A percentile compares a stretch with the other conserved stretches of the same genome.
These are phyloP conservation scores for Eristalinus sepulchralis DNA, from an alignment of 2,888 invertebrate genomes.

Conservation along the genomic window DNA sequence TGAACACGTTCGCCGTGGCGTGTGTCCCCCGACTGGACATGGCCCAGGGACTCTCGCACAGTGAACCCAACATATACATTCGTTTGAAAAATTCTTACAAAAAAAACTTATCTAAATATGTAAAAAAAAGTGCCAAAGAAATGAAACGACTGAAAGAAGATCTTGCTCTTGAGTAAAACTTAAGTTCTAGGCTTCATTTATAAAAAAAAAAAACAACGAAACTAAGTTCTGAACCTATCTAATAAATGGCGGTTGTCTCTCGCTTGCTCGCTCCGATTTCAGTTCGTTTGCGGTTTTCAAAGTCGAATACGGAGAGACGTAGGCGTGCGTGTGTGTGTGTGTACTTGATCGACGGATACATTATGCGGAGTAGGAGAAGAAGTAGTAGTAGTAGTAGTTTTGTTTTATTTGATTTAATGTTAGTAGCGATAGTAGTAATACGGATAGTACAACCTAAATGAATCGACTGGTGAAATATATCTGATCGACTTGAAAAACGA, in stretches of 20 bases:
- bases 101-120: constrained; percentile 30
- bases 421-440: constrained; percentile 79
- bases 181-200: constrained; percentile 30
- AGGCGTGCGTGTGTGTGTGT: not conserved
- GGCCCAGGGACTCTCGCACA: constrained; percentile 1
- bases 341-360: constrained; percentile 53
- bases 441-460: constrained; percentile 80
- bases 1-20: not conserved
- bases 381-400: constrained; percentile 61
- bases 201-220: not conserved
- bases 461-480: constrained; percentile 78
- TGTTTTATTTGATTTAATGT: constrained; percentile 69
- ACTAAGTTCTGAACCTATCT: not conserved
- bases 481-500: constrained; percentile 80
- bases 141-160: not conserved
- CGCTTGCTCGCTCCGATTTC: constrained; percentile 13
- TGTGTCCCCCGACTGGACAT: not conserved
- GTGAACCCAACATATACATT: not conserved
- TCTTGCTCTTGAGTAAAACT: constrained; percentile 30
- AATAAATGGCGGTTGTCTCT: constrained; percentile 29
- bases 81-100: constrained; percentile 2
- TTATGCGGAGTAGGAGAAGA: constrained; percentile 34
- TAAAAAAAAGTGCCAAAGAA: constrained; percentile 25
- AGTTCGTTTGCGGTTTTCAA: constrained; percentile 34
- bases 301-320: constrained; percentile 27